Evolutionary conservation across 2,888 invertebrate genomes (phyloP), one percentile per base, ranked within the genome.

Genomic region (Chaitophorus viminalis): DNA sequence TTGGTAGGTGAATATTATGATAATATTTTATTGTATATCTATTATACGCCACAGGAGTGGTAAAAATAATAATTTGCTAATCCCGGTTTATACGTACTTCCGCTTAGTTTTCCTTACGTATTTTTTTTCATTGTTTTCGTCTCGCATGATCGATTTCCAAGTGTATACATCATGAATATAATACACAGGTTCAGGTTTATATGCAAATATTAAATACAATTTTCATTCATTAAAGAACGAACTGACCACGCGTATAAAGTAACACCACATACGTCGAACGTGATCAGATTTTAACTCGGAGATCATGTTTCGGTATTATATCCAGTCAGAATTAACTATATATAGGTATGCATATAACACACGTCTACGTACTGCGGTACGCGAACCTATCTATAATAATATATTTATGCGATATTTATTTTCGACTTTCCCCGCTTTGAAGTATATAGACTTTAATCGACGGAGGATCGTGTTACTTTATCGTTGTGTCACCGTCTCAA

Each of bases 251-350:
- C 9, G 33, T 70, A 52, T 72, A 82, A 72, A 54, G 14, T 25
- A 33, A 82, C 82, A 72, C 82, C 72, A 36, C 82, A 82, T 70
- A 72, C 54, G 82, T 82, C n/a, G 72, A 52, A 82, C 17, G 52
- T 21, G 72, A 83, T 60, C 60, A 21, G 82, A 83, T 83, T 83
- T 74, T 54, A 54, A 74, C 74, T 29, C 36, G 14, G 36, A 29
- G 60, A 75, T 83, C 60, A 21, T 83, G 74, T 83, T 83, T 83
- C 83, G 75, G 60, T 75, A 29, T n/a, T 54, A 31, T 25, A 81
- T 81, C 5, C 31, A 36, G n/a, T n/a, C 6, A 14, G 46, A 46
- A 25, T n/a, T 33, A 3, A 29, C 8, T 11, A 8, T 39, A 11
- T n/a, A 8, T 39, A 39, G 8, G 39, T 39, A 39, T 6, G 36